Evolutionary conservation across 2,888 invertebrate species (phyloP).

Genomic region (Carabus problematicus): DNA sequence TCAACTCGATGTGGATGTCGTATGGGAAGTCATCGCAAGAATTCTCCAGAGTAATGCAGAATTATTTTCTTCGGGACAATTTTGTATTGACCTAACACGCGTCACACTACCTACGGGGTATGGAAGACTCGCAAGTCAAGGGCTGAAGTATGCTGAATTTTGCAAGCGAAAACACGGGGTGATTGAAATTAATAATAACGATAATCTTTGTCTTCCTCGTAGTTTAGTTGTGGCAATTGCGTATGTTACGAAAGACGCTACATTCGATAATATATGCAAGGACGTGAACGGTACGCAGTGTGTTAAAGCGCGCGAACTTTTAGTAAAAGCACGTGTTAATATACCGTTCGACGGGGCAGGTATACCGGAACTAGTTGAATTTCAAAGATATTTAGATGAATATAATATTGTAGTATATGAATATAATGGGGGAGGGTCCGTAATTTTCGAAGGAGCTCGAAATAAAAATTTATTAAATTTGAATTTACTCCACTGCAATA

Average conservation of each 20-base stretch:
- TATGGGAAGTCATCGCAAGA: too few species aligned
- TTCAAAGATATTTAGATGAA: conserved; percentile 2
- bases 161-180: conserved; percentile 7
- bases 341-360: conserved; percentile 1
- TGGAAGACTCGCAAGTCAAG: neutral
- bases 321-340: neutral
- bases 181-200: neutral
- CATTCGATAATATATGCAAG: neutral
- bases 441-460: neutral
- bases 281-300: neutral
- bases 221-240: too few species aligned
- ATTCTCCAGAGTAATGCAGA: too few species aligned
- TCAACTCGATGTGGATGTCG: too few species aligned
- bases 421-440: neutral
- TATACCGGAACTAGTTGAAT: conserved; percentile 5
- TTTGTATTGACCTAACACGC: neutral
- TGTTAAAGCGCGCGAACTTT: neutral
- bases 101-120: neutral
- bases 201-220: conserved; percentile 6
- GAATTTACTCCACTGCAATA: conserved; percentile 1
- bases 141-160: conserved; percentile 7
- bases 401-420: conserved; percentile 9
- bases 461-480: neutral
- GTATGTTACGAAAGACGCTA: neutral
- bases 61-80: too few species aligned